phyloP scores from a whole-genome alignment of 1,140 invertebrate species.

The Rhagoletis zephyria region DNA sequence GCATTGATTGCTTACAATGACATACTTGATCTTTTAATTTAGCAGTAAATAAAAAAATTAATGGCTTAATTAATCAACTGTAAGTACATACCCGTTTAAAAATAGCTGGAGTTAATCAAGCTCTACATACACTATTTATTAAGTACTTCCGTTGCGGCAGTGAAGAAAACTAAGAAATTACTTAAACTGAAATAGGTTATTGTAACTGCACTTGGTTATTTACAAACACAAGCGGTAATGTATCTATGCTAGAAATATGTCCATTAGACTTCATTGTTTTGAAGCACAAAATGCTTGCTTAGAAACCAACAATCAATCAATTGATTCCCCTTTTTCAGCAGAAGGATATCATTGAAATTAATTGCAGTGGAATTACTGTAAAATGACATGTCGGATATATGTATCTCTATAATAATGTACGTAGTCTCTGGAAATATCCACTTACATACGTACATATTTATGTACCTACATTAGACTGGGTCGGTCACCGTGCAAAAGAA shows the following conservation, averaged over 20 bases:
- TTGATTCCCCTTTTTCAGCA: background rate
- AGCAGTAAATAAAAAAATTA: background rate
- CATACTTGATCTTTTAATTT: no score
- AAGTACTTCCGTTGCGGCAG: no score
- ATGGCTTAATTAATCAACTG: background rate
- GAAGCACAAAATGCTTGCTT: background rate
- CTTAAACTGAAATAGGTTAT: background rate
- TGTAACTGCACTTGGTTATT: no score
- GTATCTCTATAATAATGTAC: no score
- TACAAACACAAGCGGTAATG: no score
- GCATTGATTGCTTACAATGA: no score
- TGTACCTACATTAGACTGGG: no score
- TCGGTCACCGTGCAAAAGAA: no score
- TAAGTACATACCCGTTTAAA: background rate
- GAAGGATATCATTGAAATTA: slow-evolving; percentile 47
- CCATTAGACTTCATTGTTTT: background rate
- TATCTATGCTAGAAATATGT: background rate
- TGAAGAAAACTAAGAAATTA: background rate
- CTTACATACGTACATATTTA: no score
- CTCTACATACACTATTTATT: background rate
- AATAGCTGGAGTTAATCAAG: background rate
- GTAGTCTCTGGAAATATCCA: no score
- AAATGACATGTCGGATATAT: slow-evolving; percentile 2
- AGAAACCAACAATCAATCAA: slow-evolving; percentile 53
- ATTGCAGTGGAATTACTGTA: slow-evolving; percentile 50